Conservation (phyloP, 2,888 invertebrate genomes). For the Leptarthrus brevirostris region DNA sequence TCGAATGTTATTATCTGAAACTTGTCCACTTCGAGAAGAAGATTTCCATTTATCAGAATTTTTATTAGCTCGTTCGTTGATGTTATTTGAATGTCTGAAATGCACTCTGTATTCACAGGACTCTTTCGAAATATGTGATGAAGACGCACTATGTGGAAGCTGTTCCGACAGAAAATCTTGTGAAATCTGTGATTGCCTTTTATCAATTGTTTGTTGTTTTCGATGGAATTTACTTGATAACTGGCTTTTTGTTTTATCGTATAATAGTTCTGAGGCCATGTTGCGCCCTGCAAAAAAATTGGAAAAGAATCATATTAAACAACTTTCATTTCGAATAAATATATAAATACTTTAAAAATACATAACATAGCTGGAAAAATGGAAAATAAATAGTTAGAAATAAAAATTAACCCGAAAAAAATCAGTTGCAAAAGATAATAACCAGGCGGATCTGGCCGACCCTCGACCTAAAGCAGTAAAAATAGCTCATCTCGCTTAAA, state of each 20-base stretch:
- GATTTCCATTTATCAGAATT: not conserved
- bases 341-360: too few species aligned
- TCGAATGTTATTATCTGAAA: slow-evolving; percentile 1
- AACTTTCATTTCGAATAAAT: too few species aligned
- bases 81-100: not conserved
- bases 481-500: too few species aligned
- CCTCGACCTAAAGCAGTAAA: too few species aligned
- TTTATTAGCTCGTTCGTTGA: not conserved
- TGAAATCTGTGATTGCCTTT: slow-evolving; percentile 4
- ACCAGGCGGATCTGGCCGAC: too few species aligned
- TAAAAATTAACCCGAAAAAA: too few species aligned
- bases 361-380: too few species aligned
- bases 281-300: slow-evolving; percentile 64
- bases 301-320: too few species aligned
- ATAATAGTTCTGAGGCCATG: slow-evolving; percentile 68
- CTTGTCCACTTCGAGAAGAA: slow-evolving; percentile 8
- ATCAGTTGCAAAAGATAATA: too few species aligned
- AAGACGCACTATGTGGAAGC: too few species aligned
- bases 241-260: slow-evolving; percentile 49
- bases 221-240: slow-evolving; percentile 41
- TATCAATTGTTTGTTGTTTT: slow-evolving; percentile 21
- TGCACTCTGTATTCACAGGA: not conserved
- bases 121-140: not conserved
- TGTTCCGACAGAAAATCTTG: not conserved
- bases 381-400: too few species aligned